Base-by-base conservation (phyloP, 1,140 invertebrate genomes). In the Palaemon carinicauda region DNA sequence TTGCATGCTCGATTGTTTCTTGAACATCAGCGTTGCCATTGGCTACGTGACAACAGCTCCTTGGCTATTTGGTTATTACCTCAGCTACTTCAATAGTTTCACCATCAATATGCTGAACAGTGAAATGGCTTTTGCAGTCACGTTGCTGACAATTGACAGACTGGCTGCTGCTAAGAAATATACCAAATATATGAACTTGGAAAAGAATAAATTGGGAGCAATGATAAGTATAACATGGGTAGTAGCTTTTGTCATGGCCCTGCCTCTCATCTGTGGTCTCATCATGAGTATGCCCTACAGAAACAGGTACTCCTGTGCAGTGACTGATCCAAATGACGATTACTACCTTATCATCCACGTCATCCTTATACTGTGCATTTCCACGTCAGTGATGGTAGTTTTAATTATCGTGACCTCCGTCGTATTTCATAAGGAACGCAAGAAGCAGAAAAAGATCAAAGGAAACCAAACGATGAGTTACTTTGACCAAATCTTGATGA, bases 401-500 rank as follows among this genome's bases (percentile, higher is more conserved):
- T 50, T 87, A 15, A 41, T 82, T 0, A 77, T 81, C 24, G 24
- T 84, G 3, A 87, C 60, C 7, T 69, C 56, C 3, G 21, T 21
- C n/a, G 87, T 80, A 5, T 89, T 89, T 71, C 85, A 89, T 50
- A 27, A 52, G 5, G 86, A 89, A 54, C 82, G 87, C 5, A 87
- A 69, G 21, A 89, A 89, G 24, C 88, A 89, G 3, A 89, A 78
- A 81, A n/a, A n/a, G n/a, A 29, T 89, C 17, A 89, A 85, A 56
- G 82, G 75, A n/a, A 87, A 80, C 54, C 85, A 89, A 50, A 87
- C 80, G 1, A 71, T 84, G 27, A 73, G 85, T 33, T 89, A 89
- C 60, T 86, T 89, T 31, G 88, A 89, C 21, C 79, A 88, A 41
- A 89, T 89, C 17, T 56, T 89, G 24, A 89, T 89, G 88, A 89